These are phyloP conservation scores for Thrips palmi DNA, from an alignment of 1,140 invertebrate genomes.

Conservation along the genomic window DNA sequence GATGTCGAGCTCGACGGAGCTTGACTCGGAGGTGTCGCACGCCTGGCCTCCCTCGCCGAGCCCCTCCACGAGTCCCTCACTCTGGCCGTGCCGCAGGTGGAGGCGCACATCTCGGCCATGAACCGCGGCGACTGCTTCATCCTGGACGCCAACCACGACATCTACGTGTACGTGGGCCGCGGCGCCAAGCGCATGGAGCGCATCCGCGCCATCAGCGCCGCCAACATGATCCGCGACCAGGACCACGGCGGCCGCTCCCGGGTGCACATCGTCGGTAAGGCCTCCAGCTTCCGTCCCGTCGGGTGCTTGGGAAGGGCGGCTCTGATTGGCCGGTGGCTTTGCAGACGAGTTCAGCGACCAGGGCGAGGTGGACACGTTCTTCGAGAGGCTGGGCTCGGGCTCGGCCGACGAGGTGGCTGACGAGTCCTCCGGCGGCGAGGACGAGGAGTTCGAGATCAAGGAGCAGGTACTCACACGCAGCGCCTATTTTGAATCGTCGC, in stretches of 20 bases:
- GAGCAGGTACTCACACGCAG: no score
- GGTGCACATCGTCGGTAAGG: slow-evolving; percentile 27
- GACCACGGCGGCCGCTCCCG: slow-evolving; percentile 28
- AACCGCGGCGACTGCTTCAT: slow-evolving; percentile 39
- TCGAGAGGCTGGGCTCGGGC: slow-evolving; percentile 50
- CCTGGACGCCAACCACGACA: slow-evolving; percentile 24
- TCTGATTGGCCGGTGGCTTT: slow-evolving; percentile 11
- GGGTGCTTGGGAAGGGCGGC: background rate
- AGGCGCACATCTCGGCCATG: slow-evolving; percentile 8
- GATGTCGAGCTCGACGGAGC: no score
- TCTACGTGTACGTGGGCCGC: slow-evolving; percentile 35
- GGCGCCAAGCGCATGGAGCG: slow-evolving; percentile 28
- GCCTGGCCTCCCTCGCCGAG: no score
- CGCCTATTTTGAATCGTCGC: no score
- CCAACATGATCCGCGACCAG: slow-evolving; percentile 30
- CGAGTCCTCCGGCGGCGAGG: slow-evolving; percentile 44
- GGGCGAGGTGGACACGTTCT: slow-evolving; percentile 43
- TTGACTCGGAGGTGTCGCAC: no score
- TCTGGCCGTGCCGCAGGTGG: background rate
- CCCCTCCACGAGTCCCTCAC: no score
- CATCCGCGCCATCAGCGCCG: slow-evolving; percentile 25
- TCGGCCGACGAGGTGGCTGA: slow-evolving; percentile 42
- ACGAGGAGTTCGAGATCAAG: slow-evolving; percentile 31
- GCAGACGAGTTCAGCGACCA: slow-evolving; percentile 42
- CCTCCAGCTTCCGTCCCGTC: no score